These are phyloP conservation scores for Amaurobius ferox DNA, from an alignment of 2,888 invertebrate genomes.

Conservation along the genomic window DNA sequence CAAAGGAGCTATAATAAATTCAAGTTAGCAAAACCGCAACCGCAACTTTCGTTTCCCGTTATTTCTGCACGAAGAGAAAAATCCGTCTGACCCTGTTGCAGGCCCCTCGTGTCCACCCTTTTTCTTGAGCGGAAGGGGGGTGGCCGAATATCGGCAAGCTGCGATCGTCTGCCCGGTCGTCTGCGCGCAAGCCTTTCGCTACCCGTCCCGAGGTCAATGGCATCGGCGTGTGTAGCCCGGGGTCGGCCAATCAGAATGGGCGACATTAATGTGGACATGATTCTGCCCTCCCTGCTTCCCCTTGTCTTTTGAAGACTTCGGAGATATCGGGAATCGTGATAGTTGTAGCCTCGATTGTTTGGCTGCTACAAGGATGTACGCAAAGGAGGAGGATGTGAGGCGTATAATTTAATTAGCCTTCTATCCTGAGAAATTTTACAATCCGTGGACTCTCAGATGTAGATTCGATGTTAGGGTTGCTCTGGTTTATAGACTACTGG, in stretches of 20 bases:
- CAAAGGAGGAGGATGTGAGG: not conserved
- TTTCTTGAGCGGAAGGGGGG: not conserved
- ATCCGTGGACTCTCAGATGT: too few relatives aligned
- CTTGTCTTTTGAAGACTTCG: slow-evolving; percentile 12
- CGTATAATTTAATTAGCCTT: too few relatives aligned
- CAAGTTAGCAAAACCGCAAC: not conserved
- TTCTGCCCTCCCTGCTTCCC: slow-evolving; percentile 3
- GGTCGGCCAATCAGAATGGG: slow-evolving; percentile 62
- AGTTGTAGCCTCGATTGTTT: slow-evolving; percentile 39
- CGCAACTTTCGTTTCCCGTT: slow-evolving; percentile 15
- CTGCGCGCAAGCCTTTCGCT: slow-evolving; percentile 17
- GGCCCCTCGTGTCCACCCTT: not conserved
- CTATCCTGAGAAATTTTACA: too few relatives aligned
- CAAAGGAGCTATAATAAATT: not conserved
- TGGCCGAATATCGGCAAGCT: not conserved
- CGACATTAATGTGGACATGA: slow-evolving; percentile 55
- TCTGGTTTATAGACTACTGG: too few relatives aligned
- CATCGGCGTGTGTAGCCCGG: slow-evolving; percentile 40
- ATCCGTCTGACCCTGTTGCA: not conserved
- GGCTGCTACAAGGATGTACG: not conserved
- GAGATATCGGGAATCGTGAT: slow-evolving; percentile 28
- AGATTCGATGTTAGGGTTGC: too few relatives aligned
- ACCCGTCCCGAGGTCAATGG: slow-evolving; percentile 39
- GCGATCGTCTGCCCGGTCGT: slow-evolving; percentile 15
- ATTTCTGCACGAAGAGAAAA: not conserved